Percentiles rank a stretch among this genome's conserved stretches.
Conservation (phyloP, 2,797 vertebrate species). For the Rhinichthys osculus region DNA sequence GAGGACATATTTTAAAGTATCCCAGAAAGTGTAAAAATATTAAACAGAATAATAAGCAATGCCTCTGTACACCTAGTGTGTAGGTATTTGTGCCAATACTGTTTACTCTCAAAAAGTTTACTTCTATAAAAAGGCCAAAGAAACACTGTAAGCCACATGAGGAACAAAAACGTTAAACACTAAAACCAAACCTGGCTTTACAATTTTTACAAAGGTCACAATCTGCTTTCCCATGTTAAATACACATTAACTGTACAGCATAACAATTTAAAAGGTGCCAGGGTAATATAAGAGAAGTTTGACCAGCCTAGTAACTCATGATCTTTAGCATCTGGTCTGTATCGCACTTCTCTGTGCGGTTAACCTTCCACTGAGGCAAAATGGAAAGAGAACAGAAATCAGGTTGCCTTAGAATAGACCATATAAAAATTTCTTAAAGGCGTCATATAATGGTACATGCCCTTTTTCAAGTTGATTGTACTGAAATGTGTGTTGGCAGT, state of each 20-base stretch:
- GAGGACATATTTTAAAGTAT: background rate
- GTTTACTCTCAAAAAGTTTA: background rate
- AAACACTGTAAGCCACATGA: constrained; percentile 30
- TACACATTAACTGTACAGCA: background rate
- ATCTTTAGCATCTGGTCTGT: background rate
- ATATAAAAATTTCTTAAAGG: background rate
- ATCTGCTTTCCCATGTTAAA: background rate
- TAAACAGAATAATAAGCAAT: background rate
- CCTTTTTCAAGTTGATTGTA: no score
- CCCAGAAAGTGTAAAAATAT: background rate
- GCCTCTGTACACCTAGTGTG: background rate
- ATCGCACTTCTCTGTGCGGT: background rate
- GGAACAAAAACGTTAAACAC: background rate
- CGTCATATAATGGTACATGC: no score
- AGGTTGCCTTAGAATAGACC: background rate
- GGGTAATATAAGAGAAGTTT: background rate
- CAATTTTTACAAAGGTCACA: constrained; percentile 15
- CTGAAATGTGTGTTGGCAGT: no score
- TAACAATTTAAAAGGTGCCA: background rate
- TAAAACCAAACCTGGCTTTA: background rate
- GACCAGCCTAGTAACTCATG: constrained; percentile 1
- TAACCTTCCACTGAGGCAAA: background rate
- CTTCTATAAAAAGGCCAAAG: constrained; percentile 39
- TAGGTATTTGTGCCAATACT: background rate
- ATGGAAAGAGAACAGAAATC: background rate